Base-by-base conservation (phyloP, 2,797 vertebrate species). In the Helarctos malayanus region DNA sequence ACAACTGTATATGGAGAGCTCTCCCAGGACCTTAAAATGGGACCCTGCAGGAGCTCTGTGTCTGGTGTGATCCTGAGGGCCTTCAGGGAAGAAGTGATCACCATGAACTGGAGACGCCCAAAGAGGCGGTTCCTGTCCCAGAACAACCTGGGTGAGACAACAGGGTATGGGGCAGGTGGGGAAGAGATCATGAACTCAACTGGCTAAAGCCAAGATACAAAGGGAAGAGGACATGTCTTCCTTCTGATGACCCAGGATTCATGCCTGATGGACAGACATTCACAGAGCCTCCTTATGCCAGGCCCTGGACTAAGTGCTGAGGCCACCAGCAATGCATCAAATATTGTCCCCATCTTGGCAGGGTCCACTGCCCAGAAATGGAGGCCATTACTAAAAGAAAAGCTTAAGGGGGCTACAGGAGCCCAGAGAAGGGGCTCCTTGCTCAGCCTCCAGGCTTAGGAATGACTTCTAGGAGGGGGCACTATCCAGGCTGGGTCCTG, bases 341-440 rank as follows among this genome's bases (percentile, higher is more conserved):
- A 57, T 56, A 65, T 52, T 27, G 18, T 21, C 7, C 11, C 38
- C 32, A 73, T 14, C 38, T n/a, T 47, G 49, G 59, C 57, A 91
- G 45, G 91, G 76, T 68, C 59, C 19, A 47, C 27, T 59, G 27
- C 80, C 69, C 69, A 83, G 52, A 49, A 12, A 38, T 47, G 25
- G 61, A 87, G 29, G 52, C 25, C n/a, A 11, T 27, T 38, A 68
- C 19, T 32, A 54, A 81, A 12, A 79, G 12, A n/a, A n/a, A 14
- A 45, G 29, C 32, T 84, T 16, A 18, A 2, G 18, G 16, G 2
- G 0, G 4, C 4, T 56, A 16, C 0, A 35, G 12, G 25, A 41
- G 16, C 27, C 49, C 54, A 32, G 32, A 78, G 47, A 69, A 61
- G 5, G 5, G 11, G n/a, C n/a, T 3, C 15, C 56, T 78, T 49